Base-by-base conservation (phyloP, 2,888 invertebrate genomes). In the Eurytoma californica region DNA sequence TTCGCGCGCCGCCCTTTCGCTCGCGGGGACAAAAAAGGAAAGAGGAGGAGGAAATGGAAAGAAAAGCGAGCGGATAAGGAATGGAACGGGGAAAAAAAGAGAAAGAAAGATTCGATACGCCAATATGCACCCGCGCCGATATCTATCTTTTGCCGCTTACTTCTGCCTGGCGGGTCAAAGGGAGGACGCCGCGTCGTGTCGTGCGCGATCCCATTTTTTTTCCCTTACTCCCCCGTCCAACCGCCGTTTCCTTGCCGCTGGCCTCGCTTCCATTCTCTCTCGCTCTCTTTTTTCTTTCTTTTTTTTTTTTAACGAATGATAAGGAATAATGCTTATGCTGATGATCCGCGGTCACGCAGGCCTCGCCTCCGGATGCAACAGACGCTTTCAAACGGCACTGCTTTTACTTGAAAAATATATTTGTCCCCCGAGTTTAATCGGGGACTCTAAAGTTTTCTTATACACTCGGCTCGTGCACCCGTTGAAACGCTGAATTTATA, bases 121-220 rank as follows among this genome's bases (percentile, higher is more conserved):
- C 39, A 39, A 68, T 68, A 68, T 68, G 68, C 68, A 51, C 58
- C 51, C 65, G 73, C 39, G 57, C 69, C 72, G 81, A 82, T 80
- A 83, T 82, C 57, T 76, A 67, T 80, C 79, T 81, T 72, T 63
- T 20, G 75, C 80, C 74, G 28, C 82, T 84, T 82, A 82, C 82
- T 85, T 86, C 84, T 84, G 82, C 82, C 79, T 84, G 82, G 83
- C 63, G 80, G 84, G 81, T 86, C 86, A 86, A 86, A 86, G 85
- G 81, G 30, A 69, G 47, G 16, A 30, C 65, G 47, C 47, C 63
- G 39, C 18, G 58, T 58, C 58, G 58, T 58, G 58, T 13, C 58
- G 58, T 58, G n/a, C 24, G 58, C 58, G 58, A 18, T 51, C 49
- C 18, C 51, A 20, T 61, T 49, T 66, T 66, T 66, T 51, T 51